Evolutionary conservation across 2,113 vertebrate species (phyloP).

Genomic region (Loxodonta africana): DNA sequence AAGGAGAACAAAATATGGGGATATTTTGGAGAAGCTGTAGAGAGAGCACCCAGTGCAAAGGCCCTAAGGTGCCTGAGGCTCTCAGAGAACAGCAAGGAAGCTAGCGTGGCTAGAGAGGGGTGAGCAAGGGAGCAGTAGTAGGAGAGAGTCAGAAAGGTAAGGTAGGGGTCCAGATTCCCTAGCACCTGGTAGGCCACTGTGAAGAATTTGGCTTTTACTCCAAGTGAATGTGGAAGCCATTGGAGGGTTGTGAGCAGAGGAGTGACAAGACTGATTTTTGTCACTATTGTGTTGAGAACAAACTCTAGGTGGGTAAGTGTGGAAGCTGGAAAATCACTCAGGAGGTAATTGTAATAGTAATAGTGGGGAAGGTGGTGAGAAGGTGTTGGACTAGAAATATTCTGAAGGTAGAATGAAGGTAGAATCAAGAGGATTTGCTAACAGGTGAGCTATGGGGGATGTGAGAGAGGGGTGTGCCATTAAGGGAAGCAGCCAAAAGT

Average conservation of each 20-base stretch:
- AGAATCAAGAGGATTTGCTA: neutral
- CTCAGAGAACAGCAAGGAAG: neutral
- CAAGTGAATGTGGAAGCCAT: neutral
- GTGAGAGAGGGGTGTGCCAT: neutral
- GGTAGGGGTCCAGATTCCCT: neutral
- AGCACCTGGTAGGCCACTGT: neutral
- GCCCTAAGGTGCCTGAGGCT: neutral
- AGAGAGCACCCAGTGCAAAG: neutral
- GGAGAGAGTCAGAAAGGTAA: neutral
- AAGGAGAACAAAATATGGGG: neutral
- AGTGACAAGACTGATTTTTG: neutral
- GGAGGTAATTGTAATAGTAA: neutral
- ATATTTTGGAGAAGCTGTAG: neutral
- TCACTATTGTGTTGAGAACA: conserved; percentile 3
- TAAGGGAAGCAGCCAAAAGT: neutral
- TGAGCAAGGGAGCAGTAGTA: neutral
- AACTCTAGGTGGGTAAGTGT: neutral
- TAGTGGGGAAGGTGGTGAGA: neutral
- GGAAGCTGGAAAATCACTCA: no score
- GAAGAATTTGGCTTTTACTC: no score
- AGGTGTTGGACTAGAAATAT: neutral
- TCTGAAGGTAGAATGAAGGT: neutral
- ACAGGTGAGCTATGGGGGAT: neutral
- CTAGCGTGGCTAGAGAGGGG: neutral
- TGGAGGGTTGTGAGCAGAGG: neutral